Evolutionary conservation across 2,888 invertebrate species (phyloP).

Genomic region (Pyrgus malvae): DNA sequence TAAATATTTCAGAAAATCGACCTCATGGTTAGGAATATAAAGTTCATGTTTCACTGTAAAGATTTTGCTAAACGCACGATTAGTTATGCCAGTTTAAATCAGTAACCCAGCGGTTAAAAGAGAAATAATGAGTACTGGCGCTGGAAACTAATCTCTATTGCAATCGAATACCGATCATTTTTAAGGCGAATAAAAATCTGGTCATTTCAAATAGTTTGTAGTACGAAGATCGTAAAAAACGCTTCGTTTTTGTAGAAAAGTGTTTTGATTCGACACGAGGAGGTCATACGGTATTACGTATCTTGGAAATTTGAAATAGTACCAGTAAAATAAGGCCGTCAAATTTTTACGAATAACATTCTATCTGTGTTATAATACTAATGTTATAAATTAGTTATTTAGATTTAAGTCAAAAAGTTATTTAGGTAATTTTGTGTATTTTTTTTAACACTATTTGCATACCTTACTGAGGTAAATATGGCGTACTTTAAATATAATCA

Average conservation of each 20-base stretch:
- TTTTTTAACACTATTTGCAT: too few species aligned
- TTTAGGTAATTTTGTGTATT: too few species aligned
- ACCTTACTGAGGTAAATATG: too few species aligned
- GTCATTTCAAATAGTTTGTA: neutral
- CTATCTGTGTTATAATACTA: too few species aligned
- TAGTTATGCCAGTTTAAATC: neutral
- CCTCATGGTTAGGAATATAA: neutral
- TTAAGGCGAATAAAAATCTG: too few species aligned
- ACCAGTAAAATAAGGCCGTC: neutral
- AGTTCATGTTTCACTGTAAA: too few species aligned
- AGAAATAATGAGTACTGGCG: neutral
- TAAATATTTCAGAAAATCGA: neutral
- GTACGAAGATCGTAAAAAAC: neutral
- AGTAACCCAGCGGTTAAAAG: neutral
- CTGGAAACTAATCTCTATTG: neutral
- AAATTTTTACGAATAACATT: neutral
- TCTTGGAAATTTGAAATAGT: neutral
- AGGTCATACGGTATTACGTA: conserved; percentile 20
- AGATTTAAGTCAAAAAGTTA: too few species aligned
- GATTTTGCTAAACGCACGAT: neutral
- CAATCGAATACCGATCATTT: neutral
- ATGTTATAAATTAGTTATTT: too few species aligned
- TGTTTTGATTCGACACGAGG: conserved; percentile 32
- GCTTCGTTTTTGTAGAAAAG: conserved; percentile 10
- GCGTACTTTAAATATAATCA: too few species aligned